Conservation (phyloP, 2,113 vertebrate species). For the Glaucidium brasilianum region DNA sequence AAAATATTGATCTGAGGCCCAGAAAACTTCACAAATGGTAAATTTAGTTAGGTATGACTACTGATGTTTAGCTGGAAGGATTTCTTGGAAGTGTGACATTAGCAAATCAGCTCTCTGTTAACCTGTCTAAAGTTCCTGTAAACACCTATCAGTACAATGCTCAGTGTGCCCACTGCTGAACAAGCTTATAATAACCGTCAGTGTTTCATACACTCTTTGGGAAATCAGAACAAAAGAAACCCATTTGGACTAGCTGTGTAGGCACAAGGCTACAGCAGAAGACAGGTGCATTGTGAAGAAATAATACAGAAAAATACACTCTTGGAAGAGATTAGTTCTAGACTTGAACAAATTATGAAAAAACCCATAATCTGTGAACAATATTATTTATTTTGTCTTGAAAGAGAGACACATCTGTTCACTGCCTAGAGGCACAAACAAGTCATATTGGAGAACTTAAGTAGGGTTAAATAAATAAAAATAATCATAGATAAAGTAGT, state of each 20-base stretch:
- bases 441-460: background rate
- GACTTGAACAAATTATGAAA: background rate
- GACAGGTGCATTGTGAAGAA: background rate
- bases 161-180: background rate
- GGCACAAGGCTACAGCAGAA: background rate
- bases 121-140: background rate
- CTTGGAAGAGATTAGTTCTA: background rate
- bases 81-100: background rate
- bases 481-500: background rate
- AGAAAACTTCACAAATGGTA: background rate
- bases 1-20: background rate
- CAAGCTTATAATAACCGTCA: background rate
- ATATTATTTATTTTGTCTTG: background rate
- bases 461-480: background rate
- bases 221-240: background rate
- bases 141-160: background rate
- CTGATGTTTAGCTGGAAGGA: background rate
- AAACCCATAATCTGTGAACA: background rate
- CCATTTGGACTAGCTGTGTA: background rate
- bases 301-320: background rate
- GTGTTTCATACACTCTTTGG: background rate
- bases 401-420: background rate
- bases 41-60: background rate
- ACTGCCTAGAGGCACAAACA: background rate
- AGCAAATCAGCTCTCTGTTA: background rate